Evolutionary conservation across 1,140 invertebrate species (phyloP), one percentile per base, ranked within the genome.

Genomic region (Octopus bimaculoides): DNA sequence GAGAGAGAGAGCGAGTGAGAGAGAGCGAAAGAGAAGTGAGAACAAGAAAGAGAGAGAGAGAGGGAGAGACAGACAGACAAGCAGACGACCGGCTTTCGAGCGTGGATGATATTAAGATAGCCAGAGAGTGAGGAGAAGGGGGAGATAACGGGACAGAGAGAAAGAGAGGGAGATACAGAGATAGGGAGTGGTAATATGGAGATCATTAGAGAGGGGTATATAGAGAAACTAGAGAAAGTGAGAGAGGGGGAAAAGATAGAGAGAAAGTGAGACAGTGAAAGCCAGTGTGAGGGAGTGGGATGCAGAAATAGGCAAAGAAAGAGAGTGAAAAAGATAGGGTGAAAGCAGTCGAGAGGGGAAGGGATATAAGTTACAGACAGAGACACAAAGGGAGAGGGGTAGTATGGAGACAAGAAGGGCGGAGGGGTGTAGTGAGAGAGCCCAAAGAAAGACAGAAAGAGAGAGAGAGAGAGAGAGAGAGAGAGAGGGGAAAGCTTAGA

Each of bases 381-480:
- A 66, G 61, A n/a, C 9, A 10, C 9, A 66, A 10, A n/a, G 61
- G 61, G 61, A n/a, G n/a, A n/a, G 61, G 61, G 61, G n/a, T 9
- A 10, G 61, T 10, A n/a, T 10, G 61, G n/a, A n/a, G n/a, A n/a
- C 9, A n/a, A 66, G 61, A 66, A n/a, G n/a, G 61, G 9, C 9
- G n/a, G 61, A 66, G 61, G 61, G 61, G 61, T 9, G n/a, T 10
- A n/a, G 61, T 9, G 61, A 66, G 61, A 66, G 61, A 66, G 61
- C 9, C 9, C 9, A 66, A n/a, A n/a, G n/a, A n/a, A n/a, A 66
- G 61, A n/a, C 9, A n/a, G 61, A 66, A n/a, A n/a, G 61, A n/a
- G 61, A n/a, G n/a, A n/a, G 61, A 66, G 61, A 66, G 61, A 66
- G 61, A 66, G 61, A 66, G 61, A n/a, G 61, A 10, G 61, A 66